Conservation (phyloP, 2,888 invertebrate genomes). For the Ophraella communa region DNA sequence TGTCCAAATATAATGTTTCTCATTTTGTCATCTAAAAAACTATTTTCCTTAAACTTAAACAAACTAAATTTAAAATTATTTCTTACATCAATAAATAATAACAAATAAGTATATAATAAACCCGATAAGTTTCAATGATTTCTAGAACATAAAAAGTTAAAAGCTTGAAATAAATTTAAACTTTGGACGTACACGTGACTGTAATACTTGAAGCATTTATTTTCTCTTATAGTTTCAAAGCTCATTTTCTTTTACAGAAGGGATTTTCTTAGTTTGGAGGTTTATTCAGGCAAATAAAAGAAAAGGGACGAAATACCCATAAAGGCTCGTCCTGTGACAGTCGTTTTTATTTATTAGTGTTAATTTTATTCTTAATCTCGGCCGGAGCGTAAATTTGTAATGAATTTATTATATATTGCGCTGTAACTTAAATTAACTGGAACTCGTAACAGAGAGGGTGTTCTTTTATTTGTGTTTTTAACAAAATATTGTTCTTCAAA, state of each 20-base stretch:
- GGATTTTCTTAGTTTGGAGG: not conserved
- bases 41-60: too few species aligned
- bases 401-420: not conserved
- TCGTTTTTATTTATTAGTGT: not conserved
- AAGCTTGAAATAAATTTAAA: not conserved
- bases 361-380: not conserved
- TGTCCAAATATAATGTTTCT: too few species aligned
- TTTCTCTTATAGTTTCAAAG: not conserved
- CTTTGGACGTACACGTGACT: not conserved
- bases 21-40: too few species aligned
- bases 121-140: not conserved
- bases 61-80: too few species aligned
- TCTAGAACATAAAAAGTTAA: not conserved
- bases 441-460: too few species aligned
- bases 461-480: too few species aligned
- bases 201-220: not conserved
- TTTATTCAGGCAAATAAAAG: not conserved
- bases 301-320: not conserved
- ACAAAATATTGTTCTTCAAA: too few species aligned
- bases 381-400: not conserved
- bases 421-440: not conserved
- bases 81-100: too few species aligned
- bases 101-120: too few species aligned
- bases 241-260: not conserved
- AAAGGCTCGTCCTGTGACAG: not conserved